Conservation (phyloP, 2,113 vertebrate genomes). For the Melanotaenia duboulayi region DNA sequence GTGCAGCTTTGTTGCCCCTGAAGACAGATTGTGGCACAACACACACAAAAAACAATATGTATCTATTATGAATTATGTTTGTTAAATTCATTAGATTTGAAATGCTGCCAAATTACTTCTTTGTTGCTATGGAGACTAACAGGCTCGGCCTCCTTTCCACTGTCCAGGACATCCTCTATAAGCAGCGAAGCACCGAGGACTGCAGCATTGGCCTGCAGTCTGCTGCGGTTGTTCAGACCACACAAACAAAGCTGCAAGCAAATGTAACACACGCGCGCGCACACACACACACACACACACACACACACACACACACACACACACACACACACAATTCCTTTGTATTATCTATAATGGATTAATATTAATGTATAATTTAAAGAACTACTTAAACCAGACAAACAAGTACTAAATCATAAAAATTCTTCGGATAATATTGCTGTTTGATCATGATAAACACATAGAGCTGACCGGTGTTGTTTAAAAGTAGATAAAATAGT, state of each 20-base stretch:
- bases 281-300: background rate
- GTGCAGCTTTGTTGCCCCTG: background rate
- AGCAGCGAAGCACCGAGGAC: slow-evolving; percentile 74
- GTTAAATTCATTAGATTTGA: slow-evolving; percentile 41
- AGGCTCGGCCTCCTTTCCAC: slow-evolving; percentile 26
- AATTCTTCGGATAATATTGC: background rate
- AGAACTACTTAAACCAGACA: background rate
- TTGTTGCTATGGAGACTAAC: slow-evolving; percentile 40
- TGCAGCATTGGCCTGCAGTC: slow-evolving; percentile 75
- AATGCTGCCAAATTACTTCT: background rate
- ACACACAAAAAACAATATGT: background rate
- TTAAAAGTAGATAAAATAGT: too few relatives aligned
- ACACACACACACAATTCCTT: background rate
- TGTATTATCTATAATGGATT: background rate
- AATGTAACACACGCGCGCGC: background rate
- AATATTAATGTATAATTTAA: too few relatives aligned
- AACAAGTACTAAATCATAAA: background rate
- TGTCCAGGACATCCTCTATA: slow-evolving; percentile 79
- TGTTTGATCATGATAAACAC: background rate
- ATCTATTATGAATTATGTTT: too few relatives aligned
- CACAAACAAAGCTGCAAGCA: slow-evolving; percentile 80
- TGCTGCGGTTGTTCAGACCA: slow-evolving; percentile 69
- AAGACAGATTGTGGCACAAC: background rate
- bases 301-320: background rate
- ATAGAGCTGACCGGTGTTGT: background rate